A percentile compares a stretch with the other conserved stretches of the same genome.
Evolutionary conservation across 2,888 invertebrate species (phyloP).

Genomic region (Ochropleura plecta): DNA sequence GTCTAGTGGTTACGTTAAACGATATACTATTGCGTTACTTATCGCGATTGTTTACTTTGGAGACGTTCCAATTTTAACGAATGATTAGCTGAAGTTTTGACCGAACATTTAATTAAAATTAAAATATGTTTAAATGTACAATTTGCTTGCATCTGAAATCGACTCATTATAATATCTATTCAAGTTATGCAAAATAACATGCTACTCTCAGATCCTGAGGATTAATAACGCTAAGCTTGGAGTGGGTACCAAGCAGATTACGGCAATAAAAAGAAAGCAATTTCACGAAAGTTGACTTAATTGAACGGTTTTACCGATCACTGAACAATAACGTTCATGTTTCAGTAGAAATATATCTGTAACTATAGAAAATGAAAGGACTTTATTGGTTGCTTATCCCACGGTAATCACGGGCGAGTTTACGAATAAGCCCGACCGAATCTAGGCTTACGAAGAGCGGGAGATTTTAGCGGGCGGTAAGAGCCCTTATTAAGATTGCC

Average conservation of each 20-base stretch:
- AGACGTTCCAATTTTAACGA: not conserved
- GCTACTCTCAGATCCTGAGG: not conserved
- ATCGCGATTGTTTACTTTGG: not conserved
- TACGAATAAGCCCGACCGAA: slow-evolving; percentile 38
- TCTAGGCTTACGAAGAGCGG: slow-evolving; percentile 29
- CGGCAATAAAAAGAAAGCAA: not conserved
- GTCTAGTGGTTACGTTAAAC: not conserved
- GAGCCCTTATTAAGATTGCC: slow-evolving; percentile 55
- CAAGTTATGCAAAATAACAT: not conserved
- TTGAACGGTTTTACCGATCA: not conserved
- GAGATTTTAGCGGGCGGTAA: slow-evolving; percentile 50
- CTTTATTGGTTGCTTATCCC: slow-evolving; percentile 33
- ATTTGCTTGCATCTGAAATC: slow-evolving; percentile 1
- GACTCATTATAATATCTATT: not conserved
- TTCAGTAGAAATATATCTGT: slow-evolving; percentile 11
- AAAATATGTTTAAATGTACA: not conserved
- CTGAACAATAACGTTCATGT: slow-evolving; percentile 9
- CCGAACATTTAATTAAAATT: too few species aligned
- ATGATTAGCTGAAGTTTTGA: not conserved
- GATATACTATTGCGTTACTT: not conserved
- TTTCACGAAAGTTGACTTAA: slow-evolving; percentile 1
- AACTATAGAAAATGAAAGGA: slow-evolving; percentile 21
- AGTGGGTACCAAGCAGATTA: not conserved
- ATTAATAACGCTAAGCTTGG: not conserved
- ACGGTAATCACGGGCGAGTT: slow-evolving; percentile 35